phyloP scores from a whole-genome alignment of 2,113 vertebrate species.

The Spermophilus dauricus region DNA sequence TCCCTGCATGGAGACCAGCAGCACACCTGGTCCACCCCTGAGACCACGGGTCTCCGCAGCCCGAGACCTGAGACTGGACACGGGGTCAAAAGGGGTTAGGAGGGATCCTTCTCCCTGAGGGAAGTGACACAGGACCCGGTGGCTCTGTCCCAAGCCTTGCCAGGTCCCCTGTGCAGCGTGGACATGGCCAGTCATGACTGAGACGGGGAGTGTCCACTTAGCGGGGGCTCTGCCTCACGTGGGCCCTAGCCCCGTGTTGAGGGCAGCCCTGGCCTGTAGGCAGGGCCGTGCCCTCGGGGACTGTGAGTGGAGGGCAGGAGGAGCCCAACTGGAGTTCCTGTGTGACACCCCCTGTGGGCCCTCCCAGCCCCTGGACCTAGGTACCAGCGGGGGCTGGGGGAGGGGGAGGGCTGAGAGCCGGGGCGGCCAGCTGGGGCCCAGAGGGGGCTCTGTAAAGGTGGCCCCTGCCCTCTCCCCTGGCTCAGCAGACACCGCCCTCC shows the following conservation, averaged over 20 bases:
- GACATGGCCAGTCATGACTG: accelerated
- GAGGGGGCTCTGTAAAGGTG: accelerated
- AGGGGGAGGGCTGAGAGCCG: accelerated
- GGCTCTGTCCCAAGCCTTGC: accelerated
- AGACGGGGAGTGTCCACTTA: accelerated
- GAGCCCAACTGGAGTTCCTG: not conserved
- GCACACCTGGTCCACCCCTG: accelerated
- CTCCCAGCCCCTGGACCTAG: not conserved
- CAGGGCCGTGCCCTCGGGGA: not conserved
- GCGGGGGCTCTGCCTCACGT: accelerated
- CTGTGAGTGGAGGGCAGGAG: not conserved
- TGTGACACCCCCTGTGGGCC: not conserved
- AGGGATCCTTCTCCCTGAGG: too few relatives aligned
- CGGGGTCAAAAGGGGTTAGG: accelerated
- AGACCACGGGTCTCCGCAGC: accelerated
- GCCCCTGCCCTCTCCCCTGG: not conserved
- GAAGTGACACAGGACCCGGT: accelerated
- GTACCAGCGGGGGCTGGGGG: not conserved
- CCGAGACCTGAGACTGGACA: not conserved
- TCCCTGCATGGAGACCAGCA: not conserved
- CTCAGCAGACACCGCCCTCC: not conserved
- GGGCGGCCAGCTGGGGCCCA: not conserved
- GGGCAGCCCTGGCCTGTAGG: not conserved
- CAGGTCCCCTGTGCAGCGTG: not conserved
- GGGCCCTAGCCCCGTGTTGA: not conserved